These are phyloP conservation scores for Lacerta bilineata DNA, from an alignment of 2,797 vertebrate genomes.

Conservation along the genomic window DNA sequence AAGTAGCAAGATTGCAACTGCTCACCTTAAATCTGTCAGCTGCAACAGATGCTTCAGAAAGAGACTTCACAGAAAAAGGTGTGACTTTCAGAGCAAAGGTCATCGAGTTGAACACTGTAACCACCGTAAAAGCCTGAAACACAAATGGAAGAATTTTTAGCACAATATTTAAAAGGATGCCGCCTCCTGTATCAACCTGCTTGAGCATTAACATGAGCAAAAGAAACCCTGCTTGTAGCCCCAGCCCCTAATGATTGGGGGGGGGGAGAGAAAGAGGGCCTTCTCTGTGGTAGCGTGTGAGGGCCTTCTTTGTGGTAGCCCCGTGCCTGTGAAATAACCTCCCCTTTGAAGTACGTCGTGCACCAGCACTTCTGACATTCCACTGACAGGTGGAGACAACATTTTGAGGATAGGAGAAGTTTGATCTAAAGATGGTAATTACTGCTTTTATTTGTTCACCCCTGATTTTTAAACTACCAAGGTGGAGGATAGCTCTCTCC, in stretches of 20 bases:
- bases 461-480: background rate
- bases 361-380: no score
- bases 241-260: no score
- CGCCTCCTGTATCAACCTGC: background rate
- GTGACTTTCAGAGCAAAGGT: conserved; percentile 96
- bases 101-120: conserved; percentile 96
- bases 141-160: conserved; percentile 44
- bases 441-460: no score
- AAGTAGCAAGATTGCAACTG: background rate
- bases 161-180: background rate
- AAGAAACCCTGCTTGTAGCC: no score
- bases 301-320: no score
- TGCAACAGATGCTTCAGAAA: conserved; percentile 92
- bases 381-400: no score
- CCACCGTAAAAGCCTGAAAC: conserved; percentile 92
- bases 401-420: no score
- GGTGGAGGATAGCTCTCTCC: background rate
- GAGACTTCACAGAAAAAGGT: conserved; percentile 93
- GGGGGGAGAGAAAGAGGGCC: no score
- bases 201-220: background rate
- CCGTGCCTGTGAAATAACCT: no score
- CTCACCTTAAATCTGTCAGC: conserved; percentile 93
- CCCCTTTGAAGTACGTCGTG: no score
- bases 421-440: no score
- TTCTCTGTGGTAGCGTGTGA: no score